Conservation (phyloP, 2,113 vertebrate genomes). For the Sardina pilchardus region DNA sequence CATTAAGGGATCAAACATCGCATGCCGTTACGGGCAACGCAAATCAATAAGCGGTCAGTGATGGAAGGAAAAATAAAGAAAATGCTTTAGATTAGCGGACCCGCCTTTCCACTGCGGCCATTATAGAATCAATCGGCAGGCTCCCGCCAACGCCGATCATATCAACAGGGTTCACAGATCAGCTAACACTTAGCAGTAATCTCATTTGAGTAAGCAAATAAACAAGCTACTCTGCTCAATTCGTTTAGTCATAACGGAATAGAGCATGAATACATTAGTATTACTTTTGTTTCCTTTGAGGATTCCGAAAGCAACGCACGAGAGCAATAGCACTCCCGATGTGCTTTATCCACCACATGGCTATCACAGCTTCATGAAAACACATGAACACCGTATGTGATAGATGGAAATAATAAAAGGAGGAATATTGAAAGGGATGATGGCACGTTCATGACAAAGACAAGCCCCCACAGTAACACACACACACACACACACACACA, state of each 20-base stretch:
- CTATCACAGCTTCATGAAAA: background rate
- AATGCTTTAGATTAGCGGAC: background rate
- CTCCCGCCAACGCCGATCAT: background rate
- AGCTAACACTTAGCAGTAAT: background rate
- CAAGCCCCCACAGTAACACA: background rate
- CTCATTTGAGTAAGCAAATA: background rate
- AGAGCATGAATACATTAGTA: background rate
- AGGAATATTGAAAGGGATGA: background rate
- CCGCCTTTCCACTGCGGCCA: background rate
- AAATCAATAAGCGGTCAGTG: background rate
- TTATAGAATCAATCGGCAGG: background rate
- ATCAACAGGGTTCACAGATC: background rate
- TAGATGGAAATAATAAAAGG: background rate
- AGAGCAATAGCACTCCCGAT: background rate
- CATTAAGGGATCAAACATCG: slow-evolving; percentile 4
- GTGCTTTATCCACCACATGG: no score
- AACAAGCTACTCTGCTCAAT: background rate
- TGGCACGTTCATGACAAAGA: background rate
- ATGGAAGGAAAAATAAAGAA: background rate
- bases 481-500: background rate
- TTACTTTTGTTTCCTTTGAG: background rate
- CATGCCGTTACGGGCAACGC: background rate
- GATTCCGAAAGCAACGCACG: background rate
- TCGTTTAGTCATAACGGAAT: background rate
- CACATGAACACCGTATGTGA: background rate